phyloP scores from a whole-genome alignment of 1,140 invertebrate genomes.

The Papilio polyxenes region DNA sequence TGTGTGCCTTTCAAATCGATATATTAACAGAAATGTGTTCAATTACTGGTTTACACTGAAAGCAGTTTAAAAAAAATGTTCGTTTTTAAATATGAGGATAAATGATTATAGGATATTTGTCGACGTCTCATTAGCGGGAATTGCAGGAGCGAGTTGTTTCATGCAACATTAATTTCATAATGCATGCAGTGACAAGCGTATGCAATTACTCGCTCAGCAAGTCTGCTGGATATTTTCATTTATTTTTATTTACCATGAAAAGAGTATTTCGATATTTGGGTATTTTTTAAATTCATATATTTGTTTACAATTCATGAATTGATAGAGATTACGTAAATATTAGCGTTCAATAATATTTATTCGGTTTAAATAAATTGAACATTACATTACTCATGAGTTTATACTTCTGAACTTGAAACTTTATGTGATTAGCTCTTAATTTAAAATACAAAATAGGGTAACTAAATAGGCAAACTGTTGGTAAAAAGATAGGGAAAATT shows the following conservation, averaged over 20 bases:
- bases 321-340: background rate
- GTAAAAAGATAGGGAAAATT: too few relatives aligned
- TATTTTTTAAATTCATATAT: background rate
- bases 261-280: background rate
- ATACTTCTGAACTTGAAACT: too few relatives aligned
- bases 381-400: too few relatives aligned
- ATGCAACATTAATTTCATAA: slow-evolving; percentile 17
- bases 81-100: background rate
- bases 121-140: slow-evolving; percentile 1
- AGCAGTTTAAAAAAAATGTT: background rate
- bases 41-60: background rate
- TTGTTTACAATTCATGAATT: background rate
- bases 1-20: too few relatives aligned
- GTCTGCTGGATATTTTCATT: slow-evolving; percentile 3
- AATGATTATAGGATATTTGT: slow-evolving; percentile 15
- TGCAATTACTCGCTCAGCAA: background rate
- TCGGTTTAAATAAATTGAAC: too few relatives aligned
- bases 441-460: too few relatives aligned
- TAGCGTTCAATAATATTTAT: background rate
- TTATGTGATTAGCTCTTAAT: too few relatives aligned
- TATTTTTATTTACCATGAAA: background rate
- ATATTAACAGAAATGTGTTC: too few relatives aligned
- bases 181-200: background rate
- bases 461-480: too few relatives aligned
- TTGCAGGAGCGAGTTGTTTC: background rate